Evolutionary conservation across 2,888 invertebrate species (phyloP).

Genomic region (Malachius bipustulatus): DNA sequence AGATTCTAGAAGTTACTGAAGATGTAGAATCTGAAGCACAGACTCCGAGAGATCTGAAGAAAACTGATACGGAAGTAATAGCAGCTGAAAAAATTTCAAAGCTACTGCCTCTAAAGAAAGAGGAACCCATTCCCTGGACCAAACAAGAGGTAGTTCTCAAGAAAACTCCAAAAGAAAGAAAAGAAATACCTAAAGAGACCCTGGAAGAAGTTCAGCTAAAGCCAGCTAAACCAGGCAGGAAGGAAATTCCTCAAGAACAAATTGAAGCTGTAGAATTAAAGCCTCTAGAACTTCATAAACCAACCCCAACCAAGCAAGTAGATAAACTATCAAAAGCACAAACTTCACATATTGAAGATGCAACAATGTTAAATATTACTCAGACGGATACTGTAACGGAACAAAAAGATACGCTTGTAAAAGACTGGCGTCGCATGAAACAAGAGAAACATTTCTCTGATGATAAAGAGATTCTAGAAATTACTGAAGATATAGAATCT

Average conservation of each 20-base stretch:
- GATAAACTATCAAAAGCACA: slow-evolving; percentile 2
- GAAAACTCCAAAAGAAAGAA: slow-evolving; percentile 34
- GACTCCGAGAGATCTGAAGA: background rate
- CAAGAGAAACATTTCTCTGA: slow-evolving; percentile 1
- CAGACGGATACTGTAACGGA: slow-evolving; percentile 16
- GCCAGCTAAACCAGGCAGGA: slow-evolving; percentile 42
- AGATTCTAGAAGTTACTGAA: slow-evolving; percentile 33
- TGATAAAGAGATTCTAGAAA: background rate
- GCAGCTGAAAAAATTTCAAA: background rate
- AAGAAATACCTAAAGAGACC: slow-evolving; percentile 34
- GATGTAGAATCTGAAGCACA: no score
- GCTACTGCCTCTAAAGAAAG: slow-evolving; percentile 13
- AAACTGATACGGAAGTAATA: background rate
- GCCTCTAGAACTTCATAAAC: slow-evolving; percentile 4
- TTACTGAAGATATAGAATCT: background rate
- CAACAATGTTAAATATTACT: background rate
- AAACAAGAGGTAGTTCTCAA: slow-evolving; percentile 50
- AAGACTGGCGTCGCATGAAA: background rate
- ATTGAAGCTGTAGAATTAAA: background rate
- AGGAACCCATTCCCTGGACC: slow-evolving; percentile 44
- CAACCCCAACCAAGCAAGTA: slow-evolving; percentile 23
- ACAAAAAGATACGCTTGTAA: slow-evolving; percentile 27
- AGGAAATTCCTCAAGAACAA: slow-evolving; percentile 5
- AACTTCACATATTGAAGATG: background rate
- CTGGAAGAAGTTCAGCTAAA: slow-evolving; percentile 41